Percentiles rank a stretch among this genome's conserved stretches.
These are phyloP conservation scores for Hedychridium roseum DNA, from an alignment of 2,888 invertebrate species.

Conservation along the genomic window DNA sequence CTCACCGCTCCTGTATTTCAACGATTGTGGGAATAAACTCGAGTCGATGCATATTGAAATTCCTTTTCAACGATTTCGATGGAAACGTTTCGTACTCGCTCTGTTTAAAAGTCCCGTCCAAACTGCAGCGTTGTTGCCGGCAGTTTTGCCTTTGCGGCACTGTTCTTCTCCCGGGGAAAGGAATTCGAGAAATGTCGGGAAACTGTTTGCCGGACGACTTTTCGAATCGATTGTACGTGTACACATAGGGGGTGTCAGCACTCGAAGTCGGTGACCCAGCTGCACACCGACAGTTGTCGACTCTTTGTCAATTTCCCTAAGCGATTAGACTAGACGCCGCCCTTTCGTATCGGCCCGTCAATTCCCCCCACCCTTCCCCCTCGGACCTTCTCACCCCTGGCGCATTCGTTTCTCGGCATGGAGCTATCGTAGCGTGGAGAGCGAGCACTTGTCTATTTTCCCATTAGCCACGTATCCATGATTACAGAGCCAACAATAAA, in stretches of 20 bases:
- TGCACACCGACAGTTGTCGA: slow-evolving; percentile 54
- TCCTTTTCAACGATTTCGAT: too few relatives aligned
- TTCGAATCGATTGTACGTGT: too few relatives aligned
- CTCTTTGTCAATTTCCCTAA: slow-evolving; percentile 56
- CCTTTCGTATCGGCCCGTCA: slow-evolving; percentile 24
- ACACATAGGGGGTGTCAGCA: slow-evolving; percentile 21
- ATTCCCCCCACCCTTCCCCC: slow-evolving; percentile 15
- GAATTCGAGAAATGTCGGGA: too few relatives aligned
- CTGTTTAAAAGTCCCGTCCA: too few relatives aligned
- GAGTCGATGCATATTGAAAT: too few relatives aligned
- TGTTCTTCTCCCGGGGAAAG: too few relatives aligned
- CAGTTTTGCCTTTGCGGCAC: too few relatives aligned
- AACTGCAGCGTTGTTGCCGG: too few relatives aligned
- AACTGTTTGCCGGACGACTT: too few relatives aligned
- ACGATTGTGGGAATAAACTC: too few relatives aligned
- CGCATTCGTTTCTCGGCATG: slow-evolving; percentile 7
- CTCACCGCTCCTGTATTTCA: too few relatives aligned
- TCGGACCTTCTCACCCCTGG: slow-evolving; percentile 15
- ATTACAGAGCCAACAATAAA: slow-evolving; percentile 34
- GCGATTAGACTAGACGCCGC: slow-evolving; percentile 49
- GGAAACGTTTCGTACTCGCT: too few relatives aligned
- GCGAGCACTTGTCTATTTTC: slow-evolving; percentile 47
- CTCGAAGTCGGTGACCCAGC: slow-evolving; percentile 50
- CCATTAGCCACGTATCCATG: slow-evolving; percentile 47
- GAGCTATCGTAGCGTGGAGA: slow-evolving; percentile 38